Evolutionary conservation across 2,797 vertebrate genomes (phyloP).

Genomic region (Borostomias antarcticus): DNA sequence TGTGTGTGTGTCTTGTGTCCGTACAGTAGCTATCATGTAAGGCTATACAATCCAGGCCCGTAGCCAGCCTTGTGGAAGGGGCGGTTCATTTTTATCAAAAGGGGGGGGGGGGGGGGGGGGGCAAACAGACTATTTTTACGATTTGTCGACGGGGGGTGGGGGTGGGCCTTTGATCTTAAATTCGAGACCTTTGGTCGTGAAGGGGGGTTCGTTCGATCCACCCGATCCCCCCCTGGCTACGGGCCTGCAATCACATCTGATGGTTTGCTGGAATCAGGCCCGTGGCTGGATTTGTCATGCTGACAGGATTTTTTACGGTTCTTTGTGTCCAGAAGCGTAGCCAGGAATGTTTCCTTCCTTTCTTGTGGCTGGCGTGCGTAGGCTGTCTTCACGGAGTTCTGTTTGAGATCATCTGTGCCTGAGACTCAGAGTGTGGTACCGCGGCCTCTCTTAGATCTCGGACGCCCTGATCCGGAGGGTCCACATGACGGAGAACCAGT

Average conservation of each 20-base stretch:
- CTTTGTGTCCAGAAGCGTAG: background rate
- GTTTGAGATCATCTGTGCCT: background rate
- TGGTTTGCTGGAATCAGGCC: background rate
- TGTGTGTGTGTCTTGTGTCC: background rate
- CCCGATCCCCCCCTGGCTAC: no score
- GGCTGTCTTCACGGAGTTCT: background rate
- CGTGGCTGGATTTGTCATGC: background rate
- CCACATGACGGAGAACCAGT: conserved; percentile 94
- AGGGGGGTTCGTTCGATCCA: no score
- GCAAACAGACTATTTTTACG: no score
- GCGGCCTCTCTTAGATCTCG: conserved; percentile 83
- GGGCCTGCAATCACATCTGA: background rate
- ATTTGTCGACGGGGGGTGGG: no score
- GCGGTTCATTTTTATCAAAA: no score
- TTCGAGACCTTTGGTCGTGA: no score
- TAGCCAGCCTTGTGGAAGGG: no score
- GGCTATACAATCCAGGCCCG: no score
- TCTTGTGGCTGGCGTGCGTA: background rate
- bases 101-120: no score
- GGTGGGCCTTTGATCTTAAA: no score
- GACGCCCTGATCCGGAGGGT: conserved; percentile 96
- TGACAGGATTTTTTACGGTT: background rate
- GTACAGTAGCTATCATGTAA: no score
- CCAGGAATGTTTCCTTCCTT: conserved; percentile 12
- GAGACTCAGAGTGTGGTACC: background rate